Percentiles rank a stretch among this genome's conserved stretches.
Evolutionary conservation across 2,888 invertebrate species (phyloP).

Genomic region (Anticlea derivata): DNA sequence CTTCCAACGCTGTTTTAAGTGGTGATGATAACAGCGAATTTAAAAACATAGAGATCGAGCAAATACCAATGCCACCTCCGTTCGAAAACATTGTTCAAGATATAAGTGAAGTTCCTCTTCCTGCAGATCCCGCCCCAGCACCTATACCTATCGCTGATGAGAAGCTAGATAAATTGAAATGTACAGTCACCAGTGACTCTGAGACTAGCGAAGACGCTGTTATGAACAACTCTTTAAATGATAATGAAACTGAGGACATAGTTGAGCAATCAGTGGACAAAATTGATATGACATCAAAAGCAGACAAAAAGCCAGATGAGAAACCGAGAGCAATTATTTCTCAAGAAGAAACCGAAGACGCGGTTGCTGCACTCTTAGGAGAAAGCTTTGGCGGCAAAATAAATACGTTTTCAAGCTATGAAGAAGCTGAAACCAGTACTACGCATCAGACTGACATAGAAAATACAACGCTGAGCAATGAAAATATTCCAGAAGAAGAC

Average conservation of each 20-base stretch:
- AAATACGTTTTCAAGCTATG: slow-evolving; percentile 82
- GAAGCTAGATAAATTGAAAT: slow-evolving; percentile 85
- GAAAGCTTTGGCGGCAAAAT: slow-evolving; percentile 91
- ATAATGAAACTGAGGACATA: slow-evolving; percentile 52
- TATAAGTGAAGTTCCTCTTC: slow-evolving; percentile 73
- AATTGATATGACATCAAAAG: slow-evolving; percentile 62
- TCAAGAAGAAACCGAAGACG: slow-evolving; percentile 96
- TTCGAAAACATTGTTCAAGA: slow-evolving; percentile 65
- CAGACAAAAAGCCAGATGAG: slow-evolving; percentile 86
- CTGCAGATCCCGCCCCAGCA: slow-evolving; percentile 61
- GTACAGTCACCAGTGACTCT: slow-evolving; percentile 77
- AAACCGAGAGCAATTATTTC: slow-evolving; percentile 93
- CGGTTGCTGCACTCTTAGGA: slow-evolving; percentile 93
- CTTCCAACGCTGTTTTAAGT: slow-evolving; percentile 27
- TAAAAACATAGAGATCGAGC: slow-evolving; percentile 63
- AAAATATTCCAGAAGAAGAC: slow-evolving; percentile 87
- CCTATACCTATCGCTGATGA: slow-evolving; percentile 43
- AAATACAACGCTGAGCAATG: slow-evolving; percentile 68
- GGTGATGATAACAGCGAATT: slow-evolving; percentile 52
- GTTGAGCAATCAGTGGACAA: slow-evolving; percentile 57
- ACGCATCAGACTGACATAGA: slow-evolving; percentile 73
- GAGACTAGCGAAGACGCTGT: slow-evolving; percentile 90
- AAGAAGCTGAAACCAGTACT: slow-evolving; percentile 75
- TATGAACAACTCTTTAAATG: slow-evolving; percentile 88
- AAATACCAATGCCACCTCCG: slow-evolving; percentile 73